phyloP scores from a whole-genome alignment of 2,797 vertebrate species.

The Naso thynnoides region DNA sequence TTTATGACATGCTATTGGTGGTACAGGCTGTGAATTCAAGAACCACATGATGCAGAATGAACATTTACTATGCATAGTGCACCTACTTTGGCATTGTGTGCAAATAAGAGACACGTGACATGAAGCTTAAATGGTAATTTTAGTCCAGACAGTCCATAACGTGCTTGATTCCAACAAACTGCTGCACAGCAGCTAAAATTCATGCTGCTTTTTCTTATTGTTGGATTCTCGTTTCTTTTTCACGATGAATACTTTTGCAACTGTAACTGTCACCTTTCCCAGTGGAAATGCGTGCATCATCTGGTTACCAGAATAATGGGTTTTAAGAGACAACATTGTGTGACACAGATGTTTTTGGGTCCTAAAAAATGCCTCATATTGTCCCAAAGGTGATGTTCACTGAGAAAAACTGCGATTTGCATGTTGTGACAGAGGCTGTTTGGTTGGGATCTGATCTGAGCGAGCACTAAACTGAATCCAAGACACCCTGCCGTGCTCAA shows the following conservation, averaged over 20 bases:
- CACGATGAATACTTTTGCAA: background rate
- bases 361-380: constrained; percentile 5
- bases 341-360: constrained; percentile 10
- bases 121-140: too few species aligned
- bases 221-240: background rate
- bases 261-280: background rate
- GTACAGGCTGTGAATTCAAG: too few species aligned
- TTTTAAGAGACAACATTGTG: constrained; percentile 3
- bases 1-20: too few species aligned
- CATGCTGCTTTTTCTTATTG: background rate
- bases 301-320: background rate
- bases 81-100: too few species aligned
- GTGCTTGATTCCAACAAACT: too few species aligned
- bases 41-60: too few species aligned
- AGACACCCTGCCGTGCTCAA: constrained; percentile 21
- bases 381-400: constrained; percentile 3
- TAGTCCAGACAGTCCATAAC: too few species aligned
- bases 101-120: too few species aligned
- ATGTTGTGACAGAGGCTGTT: constrained; percentile 22
- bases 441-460: constrained; percentile 19
- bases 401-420: background rate
- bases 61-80: too few species aligned
- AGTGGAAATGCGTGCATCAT: background rate
- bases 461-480: background rate
- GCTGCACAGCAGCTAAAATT: background rate